A percentile compares a stretch with the other conserved stretches of the same genome.
These are phyloP conservation scores for Ptychobarbus kaznakovi DNA, from an alignment of 2,797 vertebrate species.

Conservation along the genomic window DNA sequence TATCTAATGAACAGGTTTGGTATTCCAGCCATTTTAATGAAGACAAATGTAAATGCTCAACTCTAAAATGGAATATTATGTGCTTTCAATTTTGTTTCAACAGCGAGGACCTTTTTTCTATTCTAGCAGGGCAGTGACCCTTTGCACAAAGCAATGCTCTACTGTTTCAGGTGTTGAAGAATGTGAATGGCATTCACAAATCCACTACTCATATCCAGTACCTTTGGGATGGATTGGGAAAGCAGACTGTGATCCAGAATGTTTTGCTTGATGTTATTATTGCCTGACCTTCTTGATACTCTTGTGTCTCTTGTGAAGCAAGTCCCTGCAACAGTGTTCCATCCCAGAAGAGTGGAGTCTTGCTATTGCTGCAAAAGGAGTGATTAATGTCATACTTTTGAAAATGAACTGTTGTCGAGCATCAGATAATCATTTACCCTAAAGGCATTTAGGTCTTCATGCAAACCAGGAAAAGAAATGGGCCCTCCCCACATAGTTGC, in stretches of 20 bases:
- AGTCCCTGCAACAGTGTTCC: not conserved
- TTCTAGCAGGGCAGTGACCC: not conserved
- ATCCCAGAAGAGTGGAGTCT: not conserved
- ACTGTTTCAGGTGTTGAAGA: not conserved
- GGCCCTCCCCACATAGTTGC: not conserved
- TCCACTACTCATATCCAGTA: not conserved
- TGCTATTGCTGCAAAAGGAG: not conserved
- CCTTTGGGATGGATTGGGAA: not conserved
- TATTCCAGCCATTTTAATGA: not conserved
- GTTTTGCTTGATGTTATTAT: not conserved
- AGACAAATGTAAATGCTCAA: not conserved
- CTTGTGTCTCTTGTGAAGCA: slow-evolving; percentile 2
- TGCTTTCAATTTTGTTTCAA: not conserved
- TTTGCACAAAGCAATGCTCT: not conserved
- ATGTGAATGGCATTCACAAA: not conserved
- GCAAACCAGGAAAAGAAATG: not conserved
- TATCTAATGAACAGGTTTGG: not conserved
- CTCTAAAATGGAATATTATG: not conserved
- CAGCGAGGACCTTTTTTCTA: not conserved
- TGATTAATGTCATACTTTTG: not conserved
- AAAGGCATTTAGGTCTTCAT: not conserved
- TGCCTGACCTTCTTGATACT: not conserved
- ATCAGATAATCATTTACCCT: not conserved
- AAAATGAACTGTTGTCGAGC: not conserved
- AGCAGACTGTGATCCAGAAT: not conserved